These are phyloP conservation scores for Drosophila sproati DNA, from an alignment of 1,140 invertebrate genomes.

Conservation along the genomic window DNA sequence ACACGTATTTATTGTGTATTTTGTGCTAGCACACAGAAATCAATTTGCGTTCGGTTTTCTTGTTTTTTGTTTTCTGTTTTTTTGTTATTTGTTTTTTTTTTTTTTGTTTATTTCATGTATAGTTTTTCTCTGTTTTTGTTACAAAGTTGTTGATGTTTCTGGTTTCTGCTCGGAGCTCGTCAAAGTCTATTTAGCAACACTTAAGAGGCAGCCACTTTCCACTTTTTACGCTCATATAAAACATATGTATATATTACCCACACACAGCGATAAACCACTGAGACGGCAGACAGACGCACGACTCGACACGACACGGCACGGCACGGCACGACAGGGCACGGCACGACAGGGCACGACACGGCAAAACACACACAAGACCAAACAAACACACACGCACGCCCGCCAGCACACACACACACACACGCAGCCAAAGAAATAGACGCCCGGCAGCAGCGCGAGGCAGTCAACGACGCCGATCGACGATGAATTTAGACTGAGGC, in stretches of 20 bases:
- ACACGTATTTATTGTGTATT: slow-evolving; percentile 32
- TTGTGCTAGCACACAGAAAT: slow-evolving; percentile 15
- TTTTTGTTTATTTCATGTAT: slow-evolving; percentile 8
- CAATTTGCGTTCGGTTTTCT: slow-evolving; percentile 35
- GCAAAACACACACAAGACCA: neutral
- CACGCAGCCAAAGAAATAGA: slow-evolving; percentile 20
- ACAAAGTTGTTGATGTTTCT: slow-evolving; percentile 20
- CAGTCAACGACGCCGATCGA: slow-evolving; percentile 63
- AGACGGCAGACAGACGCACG: slow-evolving; percentile 1
- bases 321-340: slow-evolving; percentile 1
- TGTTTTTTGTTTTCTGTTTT: neutral
- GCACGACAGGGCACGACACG: slow-evolving; percentile 6
- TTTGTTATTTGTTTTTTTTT: neutral
- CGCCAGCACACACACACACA: slow-evolving; percentile 10
- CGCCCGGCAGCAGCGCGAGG: slow-evolving; percentile 26
- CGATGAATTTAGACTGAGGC: slow-evolving; percentile 77
- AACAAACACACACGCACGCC: slow-evolving; percentile 15
- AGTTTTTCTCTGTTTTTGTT: slow-evolving; percentile 9
- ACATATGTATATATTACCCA: neutral
- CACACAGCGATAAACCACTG: slow-evolving; percentile 11
- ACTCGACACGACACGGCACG: neutral
- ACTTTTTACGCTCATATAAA: slow-evolving; percentile 13
- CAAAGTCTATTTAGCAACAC: slow-evolving; percentile 24
- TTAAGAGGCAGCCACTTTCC: neutral
- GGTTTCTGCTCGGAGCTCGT: slow-evolving; percentile 22